phyloP scores from a whole-genome alignment of 2,113 vertebrate species.

The Myiozetetes cayanensis region DNA sequence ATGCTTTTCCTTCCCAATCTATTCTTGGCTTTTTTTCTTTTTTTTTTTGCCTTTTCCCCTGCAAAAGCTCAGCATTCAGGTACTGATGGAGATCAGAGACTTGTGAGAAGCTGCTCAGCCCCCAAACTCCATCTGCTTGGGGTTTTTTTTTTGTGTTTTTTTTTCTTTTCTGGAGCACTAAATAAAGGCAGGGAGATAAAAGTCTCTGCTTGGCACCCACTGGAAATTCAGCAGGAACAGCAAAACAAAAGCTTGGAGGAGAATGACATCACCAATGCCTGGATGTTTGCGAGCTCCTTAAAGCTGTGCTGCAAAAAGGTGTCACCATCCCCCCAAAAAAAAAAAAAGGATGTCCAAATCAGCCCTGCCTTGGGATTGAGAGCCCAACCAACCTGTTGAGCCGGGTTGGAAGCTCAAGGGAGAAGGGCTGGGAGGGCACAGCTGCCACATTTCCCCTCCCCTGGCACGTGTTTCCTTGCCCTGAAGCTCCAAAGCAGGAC shows the following conservation, averaged over 20 bases:
- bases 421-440: fast-evolving
- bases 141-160: too few species aligned
- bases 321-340: neutral
- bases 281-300: neutral
- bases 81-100: slow-evolving; percentile 9
- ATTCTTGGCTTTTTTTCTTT: slow-evolving; percentile 4
- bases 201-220: slow-evolving; percentile 33
- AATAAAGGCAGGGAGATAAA: slow-evolving; percentile 38
- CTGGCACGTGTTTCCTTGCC: neutral
- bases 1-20: neutral
- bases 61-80: neutral
- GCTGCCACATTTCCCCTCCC: neutral
- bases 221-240: slow-evolving; percentile 10
- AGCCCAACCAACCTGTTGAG: neutral
- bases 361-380: neutral
- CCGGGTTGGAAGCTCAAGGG: neutral
- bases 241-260: neutral
- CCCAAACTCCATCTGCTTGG: slow-evolving; percentile 51
- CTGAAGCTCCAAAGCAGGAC: fast-evolving
- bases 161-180: neutral
- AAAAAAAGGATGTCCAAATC: neutral
- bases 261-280: neutral
- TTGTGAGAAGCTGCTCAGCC: slow-evolving; percentile 47
- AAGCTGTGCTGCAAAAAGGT: neutral
- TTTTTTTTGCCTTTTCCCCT: neutral